A percentile compares a stretch with the other conserved stretches of the same genome.
phyloP scores from a whole-genome alignment of 2,113 vertebrate genomes.

The Pachycephala philippinensis region DNA sequence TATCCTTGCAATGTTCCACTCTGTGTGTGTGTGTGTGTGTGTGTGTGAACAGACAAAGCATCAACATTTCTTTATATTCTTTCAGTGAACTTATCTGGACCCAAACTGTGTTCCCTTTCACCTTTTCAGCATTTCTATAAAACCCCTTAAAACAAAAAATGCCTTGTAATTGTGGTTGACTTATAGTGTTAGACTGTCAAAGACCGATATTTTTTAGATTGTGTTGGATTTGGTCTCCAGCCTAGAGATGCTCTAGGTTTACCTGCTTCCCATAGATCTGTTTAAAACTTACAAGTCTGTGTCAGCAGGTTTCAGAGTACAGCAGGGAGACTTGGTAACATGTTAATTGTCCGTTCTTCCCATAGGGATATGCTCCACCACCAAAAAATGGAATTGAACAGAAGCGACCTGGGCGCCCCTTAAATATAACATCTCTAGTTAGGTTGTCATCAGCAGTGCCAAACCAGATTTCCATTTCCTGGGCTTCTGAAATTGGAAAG shows the following conservation, averaged over 20 bases:
- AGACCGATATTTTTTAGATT: not conserved
- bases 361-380: slow-evolving; percentile 85
- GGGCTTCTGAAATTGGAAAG: slow-evolving; percentile 95
- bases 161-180: not conserved
- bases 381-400: slow-evolving; percentile 96
- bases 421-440: slow-evolving; percentile 92
- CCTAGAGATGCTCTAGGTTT: not conserved
- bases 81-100: not conserved
- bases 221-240: not conserved
- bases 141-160: not conserved
- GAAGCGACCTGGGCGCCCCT: slow-evolving; percentile 87
- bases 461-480: slow-evolving; percentile 94
- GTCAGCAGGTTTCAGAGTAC: not conserved
- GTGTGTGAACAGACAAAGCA: not conserved
- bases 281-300: not conserved
- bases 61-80: not conserved
- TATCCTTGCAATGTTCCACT: accelerated
- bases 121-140: not conserved
- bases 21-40: too few relatives aligned
- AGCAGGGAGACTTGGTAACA: not conserved
- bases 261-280: not conserved
- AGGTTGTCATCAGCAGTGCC: slow-evolving; percentile 91
- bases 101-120: not conserved
- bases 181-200: not conserved
- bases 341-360: not conserved